Evolutionary conservation across 2,888 invertebrate genomes (phyloP), one percentile per base, ranked within the genome.

Genomic region (Scaptomyza parva): DNA sequence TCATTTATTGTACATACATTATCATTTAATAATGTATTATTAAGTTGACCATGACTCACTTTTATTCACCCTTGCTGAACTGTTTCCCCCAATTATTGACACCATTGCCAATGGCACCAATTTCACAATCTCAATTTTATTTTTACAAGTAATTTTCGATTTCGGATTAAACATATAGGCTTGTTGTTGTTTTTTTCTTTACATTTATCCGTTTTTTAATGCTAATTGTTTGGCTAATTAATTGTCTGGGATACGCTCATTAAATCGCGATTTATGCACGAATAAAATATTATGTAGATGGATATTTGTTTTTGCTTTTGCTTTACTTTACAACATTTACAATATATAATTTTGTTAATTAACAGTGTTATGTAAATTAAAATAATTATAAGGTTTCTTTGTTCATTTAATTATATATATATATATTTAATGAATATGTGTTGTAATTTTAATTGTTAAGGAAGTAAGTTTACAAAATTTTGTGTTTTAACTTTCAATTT

Each of bases 21-120:
- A 51, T 68, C 39, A 54, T 43, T 41, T 59, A 45, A 60, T 48
- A 58, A 61, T 70, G 43, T 54, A 55, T 37, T 8, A 53, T 57
- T 58, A 20, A 53, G 47, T 54, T 71, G 76, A 64, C 76, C 76
- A 58, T 79, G 79, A 77, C 79, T 79, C 79, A 79, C 54, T 47
- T 79, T 65, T 50, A 48, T 57, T 68, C 37, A 37, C 51, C 73
- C 51, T 54, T 41, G 39, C 48, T 51, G 61, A 37, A 14, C 44
- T 20, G 68, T 3, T 11, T 66, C 60, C 51, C 54, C 35, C 61
- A 73, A 73, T 73, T 76, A 73, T 58, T 40, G 51, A 33, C 50
- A 22, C 51, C 65, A 53, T 53, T 72, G 60, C 20, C 45, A 61
- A 67, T 44, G 53, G 48, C 33, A 57, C 61, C 72, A 62, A 52